Base-by-base conservation (phyloP, 1,140 invertebrate species). In the Oscheius sp. region DNA sequence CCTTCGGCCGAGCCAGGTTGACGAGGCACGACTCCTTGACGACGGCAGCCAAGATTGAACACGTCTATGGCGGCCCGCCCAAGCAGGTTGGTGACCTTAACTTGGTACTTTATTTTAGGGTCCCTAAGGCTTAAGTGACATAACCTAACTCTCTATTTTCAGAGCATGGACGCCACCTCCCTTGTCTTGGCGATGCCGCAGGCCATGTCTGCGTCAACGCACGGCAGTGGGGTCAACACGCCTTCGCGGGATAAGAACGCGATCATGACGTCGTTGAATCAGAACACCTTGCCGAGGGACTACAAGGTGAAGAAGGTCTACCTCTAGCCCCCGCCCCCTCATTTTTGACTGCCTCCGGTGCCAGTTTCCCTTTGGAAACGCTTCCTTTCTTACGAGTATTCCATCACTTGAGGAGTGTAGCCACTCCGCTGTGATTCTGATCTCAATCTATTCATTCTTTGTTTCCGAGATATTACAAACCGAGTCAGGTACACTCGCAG, bases 291-390 rank as follows among this genome's bases (percentile, higher is more conserved):
- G 29, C 81, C 81, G 1, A 73, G 82, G 35, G 81, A 83, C 62
- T 83, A 83, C 52, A 78, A 78, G 67, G 82, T 83, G 29, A 82
- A 81, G 64, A 83, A 83, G 65, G 81, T 83, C 18, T 84, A 79
- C 63, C 45, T 79, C 1, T 79, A 75, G 52, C 75, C 49, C 23
- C 15, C 28, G 4, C 7, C 38, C 7, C 49, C 15, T 55, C 49
- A 15, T 23, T 55, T 26, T 23, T 26, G 4, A 55, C 49, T 23
- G 4, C 15, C 4, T 13, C 49, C 23, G 49, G 49, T 55, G 49
- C 49, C 23, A 42, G 28, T 15, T 55, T 55, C 28, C 49, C 49
- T 23, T 26, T 7, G 7, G 28, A 55, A 55, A 15, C 7, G 15
- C 49, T 26, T 55, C 49, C 49, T 4, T 4, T 23, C 49, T 23